A percentile compares a stretch with the other conserved stretches of the same genome.
These are phyloP conservation scores for Mus spicilegus DNA, from an alignment of 2,113 vertebrate genomes.

Conservation along the genomic window DNA sequence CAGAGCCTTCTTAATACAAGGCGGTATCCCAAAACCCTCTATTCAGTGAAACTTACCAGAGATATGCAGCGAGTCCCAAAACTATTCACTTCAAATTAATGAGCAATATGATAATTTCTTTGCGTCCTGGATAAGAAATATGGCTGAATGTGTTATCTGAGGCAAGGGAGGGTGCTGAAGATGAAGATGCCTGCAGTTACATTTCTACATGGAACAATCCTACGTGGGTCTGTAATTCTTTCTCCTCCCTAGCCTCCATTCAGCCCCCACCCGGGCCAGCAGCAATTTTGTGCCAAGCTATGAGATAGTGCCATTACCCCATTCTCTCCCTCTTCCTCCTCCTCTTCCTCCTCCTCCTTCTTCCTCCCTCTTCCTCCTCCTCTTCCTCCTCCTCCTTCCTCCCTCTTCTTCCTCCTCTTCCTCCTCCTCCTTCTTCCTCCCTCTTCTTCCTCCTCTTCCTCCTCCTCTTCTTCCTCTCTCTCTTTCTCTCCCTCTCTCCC, in stretches of 20 bases:
- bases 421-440: too few relatives aligned
- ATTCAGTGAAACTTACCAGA: constrained; percentile 59
- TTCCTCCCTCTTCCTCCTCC: too few relatives aligned
- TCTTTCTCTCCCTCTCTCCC: too few relatives aligned
- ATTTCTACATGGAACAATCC: neutral
- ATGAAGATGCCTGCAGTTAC: neutral
- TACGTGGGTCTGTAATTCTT: neutral
- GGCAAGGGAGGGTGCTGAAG: neutral
- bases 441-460: too few relatives aligned
- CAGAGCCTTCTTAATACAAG: constrained; percentile 7
- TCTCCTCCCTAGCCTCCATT: neutral
- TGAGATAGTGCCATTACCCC: neutral
- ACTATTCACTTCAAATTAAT: neutral
- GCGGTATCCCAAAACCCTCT: neutral
- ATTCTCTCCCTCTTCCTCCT: too few relatives aligned
- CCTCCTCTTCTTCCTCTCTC: too few relatives aligned
- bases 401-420: too few relatives aligned
- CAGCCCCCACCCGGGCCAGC: too few relatives aligned
- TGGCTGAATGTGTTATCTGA: neutral
- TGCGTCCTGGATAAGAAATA: neutral
- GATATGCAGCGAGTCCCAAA: constrained; percentile 2
- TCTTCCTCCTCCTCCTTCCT: too few relatives aligned
- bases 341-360: too few relatives aligned
- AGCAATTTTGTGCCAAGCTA: neutral
- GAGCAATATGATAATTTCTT: neutral